These are phyloP conservation scores for Eledone cirrhosa DNA, from an alignment of 2,888 invertebrate species.

Conservation along the genomic window DNA sequence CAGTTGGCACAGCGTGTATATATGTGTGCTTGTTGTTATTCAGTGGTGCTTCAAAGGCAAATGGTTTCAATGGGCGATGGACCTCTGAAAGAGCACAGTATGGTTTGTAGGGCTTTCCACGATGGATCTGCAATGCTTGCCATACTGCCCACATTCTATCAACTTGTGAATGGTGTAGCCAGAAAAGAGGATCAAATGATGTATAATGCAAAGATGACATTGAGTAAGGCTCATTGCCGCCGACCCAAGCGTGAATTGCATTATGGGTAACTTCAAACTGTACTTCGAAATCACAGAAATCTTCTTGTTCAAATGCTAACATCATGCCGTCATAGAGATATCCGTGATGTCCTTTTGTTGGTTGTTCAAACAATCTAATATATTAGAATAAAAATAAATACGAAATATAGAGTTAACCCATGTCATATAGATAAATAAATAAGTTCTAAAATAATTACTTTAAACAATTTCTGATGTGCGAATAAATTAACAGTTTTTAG, in stretches of 20 bases:
- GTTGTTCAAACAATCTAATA: conserved; percentile 30
- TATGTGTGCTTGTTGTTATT: conserved; percentile 40
- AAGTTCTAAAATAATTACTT: not conserved
- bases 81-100: conserved; percentile 40
- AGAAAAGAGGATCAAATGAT: conserved; percentile 35
- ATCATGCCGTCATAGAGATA: conserved; percentile 37
- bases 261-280: no score
- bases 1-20: conserved; percentile 34
- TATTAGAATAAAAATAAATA: not conserved
- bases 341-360: conserved; percentile 38
- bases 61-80: conserved; percentile 38
- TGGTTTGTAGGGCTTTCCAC: conserved; percentile 37
- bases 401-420: not conserved
- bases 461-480: not conserved
- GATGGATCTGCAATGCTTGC: conserved; percentile 37
- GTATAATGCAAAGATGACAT: conserved; percentile 36
- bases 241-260: conserved; percentile 33
- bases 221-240: conserved; percentile 31
- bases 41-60: conserved; percentile 39
- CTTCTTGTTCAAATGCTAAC: conserved; percentile 38
- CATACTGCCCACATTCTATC: conserved; percentile 37
- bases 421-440: not conserved
- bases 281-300: no score
- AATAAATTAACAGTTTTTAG: not conserved
- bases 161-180: conserved; percentile 34